Evolutionary conservation across 53 echinoderm and acorn worm genomes (phyloP), one percentile per base, ranked within the genome.

Genomic region (Zoroaster sp.): DNA sequence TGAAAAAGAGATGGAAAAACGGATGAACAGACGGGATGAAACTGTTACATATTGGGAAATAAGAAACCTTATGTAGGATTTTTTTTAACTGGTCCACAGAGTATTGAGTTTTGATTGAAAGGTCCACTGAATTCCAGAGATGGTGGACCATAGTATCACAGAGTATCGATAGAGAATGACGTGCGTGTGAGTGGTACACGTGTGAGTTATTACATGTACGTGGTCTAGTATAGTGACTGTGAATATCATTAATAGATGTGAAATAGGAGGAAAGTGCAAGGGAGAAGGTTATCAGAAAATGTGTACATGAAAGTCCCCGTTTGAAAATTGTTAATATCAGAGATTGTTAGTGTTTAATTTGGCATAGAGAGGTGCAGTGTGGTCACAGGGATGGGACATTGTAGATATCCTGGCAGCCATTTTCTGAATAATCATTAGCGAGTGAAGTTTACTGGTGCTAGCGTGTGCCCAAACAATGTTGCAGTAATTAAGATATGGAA

Each of bases 381-480:
- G 74, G 9, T 74, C 74, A 4, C 74, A 23, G 9, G 2, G 45
- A 17, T 43, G 42, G n/a, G 74, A 74, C 10, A 8, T 17, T 17
- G 74, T 41, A 40, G 12, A 40, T 13, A 74, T 74, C 10, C 70
- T 9, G 13, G 34, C 34, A 35, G 70, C 70, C 39, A 40, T 40
- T 74, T 74, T 74, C 41, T 74, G 41, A n/a, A 28, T 42, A 13
- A 42, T 41, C 8, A 43, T 8, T 1, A 74, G 45, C 5, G 74
- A 74, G 41, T 23, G 74, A 42, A 74, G 74, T 44, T 74, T 74
- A 23, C 17, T 43, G 7, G 37, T 74, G 74, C 21, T 23, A 5
- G 75, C 3, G 46, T 36, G 45, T 45, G 43, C 75, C 75, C 75
- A 75, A 23, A 75, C 75, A 36, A 75, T 75, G 42, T 75, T 75